Percentiles rank a stretch among this genome's conserved stretches.
Conservation (phyloP, 2,888 invertebrate species). For the Tanypteryx hageni region DNA sequence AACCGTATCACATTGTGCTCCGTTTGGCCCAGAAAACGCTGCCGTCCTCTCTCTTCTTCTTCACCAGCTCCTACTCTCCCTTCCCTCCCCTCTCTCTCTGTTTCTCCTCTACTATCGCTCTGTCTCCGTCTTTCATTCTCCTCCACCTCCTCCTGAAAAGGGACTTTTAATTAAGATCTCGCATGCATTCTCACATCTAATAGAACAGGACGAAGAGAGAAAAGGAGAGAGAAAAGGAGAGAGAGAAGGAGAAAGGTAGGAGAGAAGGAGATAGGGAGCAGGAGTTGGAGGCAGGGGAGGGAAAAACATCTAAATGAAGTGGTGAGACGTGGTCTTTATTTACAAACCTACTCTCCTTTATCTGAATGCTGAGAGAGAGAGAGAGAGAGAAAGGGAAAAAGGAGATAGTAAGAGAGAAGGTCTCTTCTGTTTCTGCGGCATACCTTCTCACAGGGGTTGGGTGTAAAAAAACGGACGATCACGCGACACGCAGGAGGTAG, state of each 20-base stretch:
- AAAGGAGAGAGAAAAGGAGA: neutral
- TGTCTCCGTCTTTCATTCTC: neutral
- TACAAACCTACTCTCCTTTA: neutral
- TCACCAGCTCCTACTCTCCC: neutral
- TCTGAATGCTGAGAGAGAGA: neutral
- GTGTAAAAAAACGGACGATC: neutral
- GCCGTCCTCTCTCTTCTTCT: neutral
- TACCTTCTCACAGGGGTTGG: neutral
- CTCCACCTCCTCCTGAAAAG: slow-evolving; percentile 23
- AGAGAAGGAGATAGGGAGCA: neutral
- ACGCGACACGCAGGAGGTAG: neutral
- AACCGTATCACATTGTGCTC: too few species aligned
- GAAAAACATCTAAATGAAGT: slow-evolving; percentile 44
- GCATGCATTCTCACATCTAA: neutral
- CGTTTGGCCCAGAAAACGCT: neutral
- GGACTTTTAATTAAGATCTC: slow-evolving; percentile 57
- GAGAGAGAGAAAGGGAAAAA: neutral
- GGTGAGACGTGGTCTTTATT: slow-evolving; percentile 39
- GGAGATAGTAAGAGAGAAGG: neutral
- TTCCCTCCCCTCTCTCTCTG: too few species aligned
- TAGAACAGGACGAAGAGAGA: neutral
- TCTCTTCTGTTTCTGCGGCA: neutral
- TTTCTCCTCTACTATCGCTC: neutral
- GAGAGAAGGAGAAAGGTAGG: too few species aligned
- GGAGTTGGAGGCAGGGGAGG: neutral